Percentiles rank a stretch among this genome's conserved stretches.
Evolutionary conservation across 1,140 invertebrate genomes (phyloP).

Genomic region (Reticulitermes speratus): DNA sequence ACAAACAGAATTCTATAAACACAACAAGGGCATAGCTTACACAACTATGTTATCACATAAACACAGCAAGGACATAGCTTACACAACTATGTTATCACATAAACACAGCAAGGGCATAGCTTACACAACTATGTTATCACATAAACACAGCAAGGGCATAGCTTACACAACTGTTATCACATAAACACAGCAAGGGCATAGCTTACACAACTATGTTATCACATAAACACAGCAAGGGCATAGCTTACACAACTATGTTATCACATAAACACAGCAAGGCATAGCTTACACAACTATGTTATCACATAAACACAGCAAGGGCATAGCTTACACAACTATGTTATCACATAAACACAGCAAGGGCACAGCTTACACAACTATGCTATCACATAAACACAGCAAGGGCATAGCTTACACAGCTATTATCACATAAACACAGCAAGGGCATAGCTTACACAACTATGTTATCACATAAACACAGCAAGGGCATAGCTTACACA

Average conservation of each 20-base stretch:
- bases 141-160: not conserved
- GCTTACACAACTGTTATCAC: too few relatives aligned
- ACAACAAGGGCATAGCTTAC: too few relatives aligned
- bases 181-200: not conserved
- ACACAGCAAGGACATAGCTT: not conserved
- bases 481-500: too few relatives aligned
- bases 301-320: not conserved
- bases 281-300: too few relatives aligned
- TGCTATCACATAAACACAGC: not conserved
- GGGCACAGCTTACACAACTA: not conserved
- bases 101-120: too few relatives aligned
- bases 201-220: not conserved
- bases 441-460: not conserved
- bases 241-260: not conserved
- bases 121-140: not conserved
- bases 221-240: too few relatives aligned
- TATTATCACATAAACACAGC: too few relatives aligned
- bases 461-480: not conserved
- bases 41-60: too few relatives aligned
- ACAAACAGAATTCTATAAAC: not conserved
- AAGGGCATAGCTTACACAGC: too few relatives aligned
- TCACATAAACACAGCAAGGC: not conserved
- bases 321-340: not conserved
- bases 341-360: not conserved
- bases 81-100: not conserved